phyloP scores from a whole-genome alignment of 2,888 invertebrate species.

The Aphidoletes aphidimyza region DNA sequence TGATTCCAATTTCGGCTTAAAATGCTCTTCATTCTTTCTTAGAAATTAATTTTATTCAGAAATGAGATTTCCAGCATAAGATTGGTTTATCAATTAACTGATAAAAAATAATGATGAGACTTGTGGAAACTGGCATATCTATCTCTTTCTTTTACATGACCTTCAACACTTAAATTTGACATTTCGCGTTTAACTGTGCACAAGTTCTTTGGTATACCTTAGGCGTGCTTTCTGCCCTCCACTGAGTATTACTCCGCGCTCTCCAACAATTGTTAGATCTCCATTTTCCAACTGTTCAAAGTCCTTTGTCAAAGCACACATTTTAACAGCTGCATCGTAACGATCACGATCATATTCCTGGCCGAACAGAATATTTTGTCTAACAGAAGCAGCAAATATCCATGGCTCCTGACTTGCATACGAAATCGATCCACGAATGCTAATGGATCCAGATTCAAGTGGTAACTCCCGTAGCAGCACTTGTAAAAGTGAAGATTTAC shows the following conservation, averaged over 20 bases:
- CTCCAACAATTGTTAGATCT: slow-evolving; percentile 71
- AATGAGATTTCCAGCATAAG: too few species aligned
- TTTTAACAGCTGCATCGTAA: slow-evolving; percentile 65
- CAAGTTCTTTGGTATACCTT: too few species aligned
- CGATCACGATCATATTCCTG: slow-evolving; percentile 60
- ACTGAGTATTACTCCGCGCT: slow-evolving; percentile 72
- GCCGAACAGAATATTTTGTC: slow-evolving; percentile 90
- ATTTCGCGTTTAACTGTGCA: too few species aligned
- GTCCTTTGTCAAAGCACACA: slow-evolving; percentile 67
- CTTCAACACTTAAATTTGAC: too few species aligned
- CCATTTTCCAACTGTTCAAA: slow-evolving; percentile 69
- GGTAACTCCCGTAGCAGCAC: slow-evolving; percentile 79
- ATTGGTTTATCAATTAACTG: too few species aligned
- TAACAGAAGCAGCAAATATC: slow-evolving; percentile 80
- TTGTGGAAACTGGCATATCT: too few species aligned
- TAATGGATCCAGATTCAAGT: slow-evolving; percentile 68
- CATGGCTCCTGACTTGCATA: slow-evolving; percentile 89
- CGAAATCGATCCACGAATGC: slow-evolving; percentile 73
- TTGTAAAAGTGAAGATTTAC: slow-evolving; percentile 77
- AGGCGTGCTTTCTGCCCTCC: slow-evolving; percentile 79
- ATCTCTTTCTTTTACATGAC: too few species aligned
- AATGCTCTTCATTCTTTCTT: too few species aligned
- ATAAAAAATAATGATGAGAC: too few species aligned
- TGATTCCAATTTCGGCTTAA: too few species aligned
- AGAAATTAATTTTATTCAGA: too few species aligned